Evolutionary conservation across 2,888 invertebrate species (phyloP), one percentile per base, ranked within the genome.

Genomic region (Helobdella robusta): DNA sequence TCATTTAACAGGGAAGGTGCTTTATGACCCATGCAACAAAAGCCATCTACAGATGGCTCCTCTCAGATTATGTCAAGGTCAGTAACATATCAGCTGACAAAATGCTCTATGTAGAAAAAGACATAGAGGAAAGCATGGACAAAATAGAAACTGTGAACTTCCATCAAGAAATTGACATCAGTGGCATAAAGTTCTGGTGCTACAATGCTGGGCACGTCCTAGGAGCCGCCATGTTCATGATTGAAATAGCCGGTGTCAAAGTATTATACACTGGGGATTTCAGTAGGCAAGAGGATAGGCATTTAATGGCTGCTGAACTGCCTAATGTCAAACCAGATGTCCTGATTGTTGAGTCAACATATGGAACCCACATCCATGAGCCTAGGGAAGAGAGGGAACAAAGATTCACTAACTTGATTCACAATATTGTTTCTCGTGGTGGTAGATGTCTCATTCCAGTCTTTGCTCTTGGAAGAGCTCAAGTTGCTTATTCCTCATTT

Each of bases 11-110:
- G 56, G 95, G 97, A 0, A 85, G 94, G 50, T 95, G 95, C 78
- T 97, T 95, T 78, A 98, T 98, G 98, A 98, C 98, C 0, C 98
- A 99, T 78, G 97, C 98, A 0, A 95, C 98, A 0, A 98, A 99
- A 83, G 97, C 97, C 32, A 98, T 99, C 75, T 99, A 97, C 79
- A 84, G 95, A 71, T 97, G 97, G 95, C 84, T 98, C 36, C 83
- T 98, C 1, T 95, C 97, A 0, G 98, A 99, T 85, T 98, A 93
- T 77, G 95, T 98, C 68, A 97, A 97, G 87, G 65, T 66, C 18
- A 89, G 94, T 78, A 95, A 95, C 75, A 94, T 95, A 74, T 91
- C 93, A 25, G 91, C 93, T 58, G 79, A 78, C 59, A 75, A 76
- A 67, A 77, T 77, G 76, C 82, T 99, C 25, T 99, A 95, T 78